Evolutionary conservation across 2,797 vertebrate species (phyloP).

Genomic region (Acanthurus lineatus): DNA sequence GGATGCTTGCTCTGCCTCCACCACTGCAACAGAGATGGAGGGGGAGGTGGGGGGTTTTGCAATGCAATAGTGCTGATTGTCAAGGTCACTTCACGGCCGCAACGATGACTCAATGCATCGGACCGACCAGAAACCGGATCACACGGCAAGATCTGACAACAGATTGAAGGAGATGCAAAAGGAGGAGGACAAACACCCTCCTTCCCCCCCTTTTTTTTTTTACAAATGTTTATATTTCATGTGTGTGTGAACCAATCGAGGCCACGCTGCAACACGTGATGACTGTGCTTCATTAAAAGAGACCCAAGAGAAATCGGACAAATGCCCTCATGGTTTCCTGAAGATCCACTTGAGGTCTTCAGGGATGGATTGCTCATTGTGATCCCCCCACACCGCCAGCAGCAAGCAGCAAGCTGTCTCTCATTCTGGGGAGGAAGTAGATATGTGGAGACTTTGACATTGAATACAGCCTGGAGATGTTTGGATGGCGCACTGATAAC

Average conservation of each 20-base stretch:
- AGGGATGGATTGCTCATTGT: conserved; percentile 61
- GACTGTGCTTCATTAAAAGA: conserved; percentile 59
- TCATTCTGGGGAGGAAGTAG: conserved; percentile 61
- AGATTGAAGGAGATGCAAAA: conserved; percentile 34
- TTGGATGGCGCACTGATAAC: conserved; percentile 68
- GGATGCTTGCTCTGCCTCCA: conserved; percentile 59
- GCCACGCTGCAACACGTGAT: conserved; percentile 19
- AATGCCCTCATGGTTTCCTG: conserved; percentile 62
- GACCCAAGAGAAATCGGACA: conserved; percentile 46
- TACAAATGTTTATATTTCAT: conserved; percentile 21
- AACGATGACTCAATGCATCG: conserved; percentile 51
- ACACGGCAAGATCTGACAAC: conserved; percentile 32
- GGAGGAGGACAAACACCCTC: conserved; percentile 11
- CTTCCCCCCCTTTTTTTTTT: not conserved
- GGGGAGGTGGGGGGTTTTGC: conserved; percentile 25
- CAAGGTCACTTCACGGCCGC: conserved; percentile 73
- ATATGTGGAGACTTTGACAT: conserved; percentile 77
- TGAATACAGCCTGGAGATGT: conserved; percentile 78
- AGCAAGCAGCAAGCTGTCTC: conserved; percentile 70
- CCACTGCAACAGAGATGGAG: conserved; percentile 48
- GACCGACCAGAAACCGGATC: conserved; percentile 45
- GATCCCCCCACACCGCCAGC: conserved; percentile 61
- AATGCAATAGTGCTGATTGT: conserved; percentile 48
- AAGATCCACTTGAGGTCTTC: conserved; percentile 56
- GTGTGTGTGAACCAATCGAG: conserved; percentile 5